Percentiles rank a stretch among this genome's conserved stretches.
These are phyloP conservation scores for Thecophora atra DNA, from an alignment of 2,888 invertebrate genomes.

Conservation along the genomic window DNA sequence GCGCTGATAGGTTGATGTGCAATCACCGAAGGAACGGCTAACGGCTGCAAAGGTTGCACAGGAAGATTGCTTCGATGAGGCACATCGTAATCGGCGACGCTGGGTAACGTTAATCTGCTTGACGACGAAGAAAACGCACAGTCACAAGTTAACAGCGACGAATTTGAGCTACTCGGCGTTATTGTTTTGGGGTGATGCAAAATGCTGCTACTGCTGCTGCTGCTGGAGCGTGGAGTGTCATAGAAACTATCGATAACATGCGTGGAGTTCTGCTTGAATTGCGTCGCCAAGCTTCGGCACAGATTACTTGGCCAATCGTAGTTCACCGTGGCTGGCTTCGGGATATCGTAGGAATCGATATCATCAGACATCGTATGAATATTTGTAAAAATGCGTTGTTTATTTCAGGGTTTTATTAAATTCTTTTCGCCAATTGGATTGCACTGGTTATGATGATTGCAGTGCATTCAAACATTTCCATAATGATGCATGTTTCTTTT, in stretches of 20 bases:
- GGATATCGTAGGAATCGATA: constrained; percentile 69
- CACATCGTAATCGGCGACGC: constrained; percentile 77
- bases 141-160: constrained; percentile 73
- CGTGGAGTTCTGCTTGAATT: constrained; percentile 62
- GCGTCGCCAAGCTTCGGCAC: constrained; percentile 54
- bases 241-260: constrained; percentile 69
- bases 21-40: constrained; percentile 40
- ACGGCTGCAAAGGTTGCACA: constrained; percentile 53
- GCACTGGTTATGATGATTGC: too few species aligned
- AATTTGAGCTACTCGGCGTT: constrained; percentile 75
- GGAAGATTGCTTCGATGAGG: constrained; percentile 69
- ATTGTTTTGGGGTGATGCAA: constrained; percentile 68
- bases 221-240: constrained; percentile 73
- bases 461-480: too few species aligned
- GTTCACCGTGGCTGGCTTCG: constrained; percentile 70
- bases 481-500: too few species aligned
- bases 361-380: too few species aligned
- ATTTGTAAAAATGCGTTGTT: too few species aligned
- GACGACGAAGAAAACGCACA: constrained; percentile 69
- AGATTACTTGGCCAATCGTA: constrained; percentile 70
- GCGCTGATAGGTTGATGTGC: constrained; percentile 31
- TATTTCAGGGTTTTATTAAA: too few species aligned
- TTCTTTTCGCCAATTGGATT: too few species aligned
- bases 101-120: constrained; percentile 69
- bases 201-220: constrained; percentile 55